Evolutionary conservation across 2,113 vertebrate genomes (phyloP).

Genomic region (Lepisosteus osseus): DNA sequence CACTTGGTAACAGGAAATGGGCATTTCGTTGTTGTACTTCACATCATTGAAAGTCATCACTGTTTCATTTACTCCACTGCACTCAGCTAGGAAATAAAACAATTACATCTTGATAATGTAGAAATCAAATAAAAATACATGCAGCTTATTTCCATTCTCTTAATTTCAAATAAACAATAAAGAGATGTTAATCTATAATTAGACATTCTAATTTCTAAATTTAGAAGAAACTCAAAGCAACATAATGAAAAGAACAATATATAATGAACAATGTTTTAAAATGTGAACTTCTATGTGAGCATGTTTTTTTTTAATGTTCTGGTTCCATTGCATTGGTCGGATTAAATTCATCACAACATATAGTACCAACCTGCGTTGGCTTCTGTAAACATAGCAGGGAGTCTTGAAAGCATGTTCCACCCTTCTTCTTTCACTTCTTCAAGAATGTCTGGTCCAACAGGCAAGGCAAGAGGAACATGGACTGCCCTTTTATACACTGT

Average conservation of each 20-base stretch:
- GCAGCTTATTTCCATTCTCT: too few species aligned
- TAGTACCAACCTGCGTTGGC: constrained; percentile 40
- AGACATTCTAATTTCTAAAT: too few species aligned
- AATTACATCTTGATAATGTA: not conserved
- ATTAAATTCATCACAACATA: too few species aligned
- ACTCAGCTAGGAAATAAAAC: constrained; percentile 42
- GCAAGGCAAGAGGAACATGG: constrained; percentile 60
- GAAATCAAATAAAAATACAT: too few species aligned
- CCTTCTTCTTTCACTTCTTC: constrained; percentile 30
- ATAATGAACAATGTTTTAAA: too few species aligned
- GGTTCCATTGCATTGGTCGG: too few species aligned
- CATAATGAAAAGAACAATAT: too few species aligned
- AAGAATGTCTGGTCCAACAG: constrained; percentile 42
- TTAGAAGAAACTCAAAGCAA: too few species aligned
- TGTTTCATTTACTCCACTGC: constrained; percentile 36
- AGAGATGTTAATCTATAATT: too few species aligned
- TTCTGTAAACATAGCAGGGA: constrained; percentile 37
- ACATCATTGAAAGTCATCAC: constrained; percentile 69
- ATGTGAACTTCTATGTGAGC: too few species aligned
- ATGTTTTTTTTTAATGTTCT: too few species aligned
- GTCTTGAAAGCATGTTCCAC: constrained; percentile 32
- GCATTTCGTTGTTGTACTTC: constrained; percentile 57
- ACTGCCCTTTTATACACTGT: constrained; percentile 54
- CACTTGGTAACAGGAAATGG: constrained; percentile 69
- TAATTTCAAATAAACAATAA: too few species aligned